Evolutionary conservation across 2,113 vertebrate genomes (phyloP).

Genomic region (Sterrhoptilus dennistouni): DNA sequence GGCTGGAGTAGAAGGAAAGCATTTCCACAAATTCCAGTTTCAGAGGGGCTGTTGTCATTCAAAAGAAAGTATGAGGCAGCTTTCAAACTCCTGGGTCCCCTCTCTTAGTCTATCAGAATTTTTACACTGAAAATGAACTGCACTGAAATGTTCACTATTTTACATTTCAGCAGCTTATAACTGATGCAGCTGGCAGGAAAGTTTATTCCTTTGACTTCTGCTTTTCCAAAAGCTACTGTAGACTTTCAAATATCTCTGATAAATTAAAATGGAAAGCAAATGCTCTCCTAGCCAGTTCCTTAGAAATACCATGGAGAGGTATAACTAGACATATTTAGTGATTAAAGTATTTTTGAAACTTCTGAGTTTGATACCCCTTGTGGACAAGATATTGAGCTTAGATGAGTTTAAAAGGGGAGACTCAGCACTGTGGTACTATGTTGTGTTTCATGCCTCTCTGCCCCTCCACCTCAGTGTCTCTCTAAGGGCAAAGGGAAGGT

Average conservation of each 20-base stretch:
- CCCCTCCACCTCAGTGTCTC: not conserved
- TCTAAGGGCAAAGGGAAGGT: not conserved
- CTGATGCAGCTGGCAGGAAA: not conserved
- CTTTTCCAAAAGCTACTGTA: not conserved
- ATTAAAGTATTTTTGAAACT: not conserved
- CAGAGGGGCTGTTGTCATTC: not conserved
- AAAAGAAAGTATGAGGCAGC: not conserved
- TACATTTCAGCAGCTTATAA: not conserved
- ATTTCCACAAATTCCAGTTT: not conserved
- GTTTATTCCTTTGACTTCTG: not conserved
- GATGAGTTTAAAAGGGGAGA: not conserved
- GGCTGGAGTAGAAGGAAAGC: not conserved
- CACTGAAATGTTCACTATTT: not conserved
- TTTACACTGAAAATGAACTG: not conserved
- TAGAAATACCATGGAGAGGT: not conserved
- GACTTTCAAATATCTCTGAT: not conserved
- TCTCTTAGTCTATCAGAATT: fast-evolving
- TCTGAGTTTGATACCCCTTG: not conserved
- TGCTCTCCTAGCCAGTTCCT: not conserved
- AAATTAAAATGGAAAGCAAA: not conserved
- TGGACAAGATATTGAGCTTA: not conserved
- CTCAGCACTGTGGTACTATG: too few relatives aligned
- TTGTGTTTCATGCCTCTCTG: not conserved
- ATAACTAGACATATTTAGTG: not conserved
- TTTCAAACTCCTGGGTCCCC: not conserved